A percentile compares a stretch with the other conserved stretches of the same genome.
These are phyloP conservation scores for Epinephelus coioides DNA, from an alignment of 2,797 vertebrate species.

Conservation along the genomic window DNA sequence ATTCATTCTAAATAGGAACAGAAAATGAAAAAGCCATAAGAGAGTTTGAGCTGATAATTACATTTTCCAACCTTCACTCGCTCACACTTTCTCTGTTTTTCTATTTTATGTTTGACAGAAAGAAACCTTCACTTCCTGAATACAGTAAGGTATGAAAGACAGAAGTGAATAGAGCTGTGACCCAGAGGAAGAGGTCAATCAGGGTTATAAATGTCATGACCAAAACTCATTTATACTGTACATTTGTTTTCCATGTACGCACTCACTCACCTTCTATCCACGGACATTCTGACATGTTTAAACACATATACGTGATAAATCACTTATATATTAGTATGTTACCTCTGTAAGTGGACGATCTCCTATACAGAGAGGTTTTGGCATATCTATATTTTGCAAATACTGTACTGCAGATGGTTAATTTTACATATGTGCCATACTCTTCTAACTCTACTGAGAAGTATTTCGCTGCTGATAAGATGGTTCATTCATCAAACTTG, in stretches of 20 bases:
- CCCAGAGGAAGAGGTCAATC: neutral
- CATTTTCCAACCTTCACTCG: constrained; percentile 8
- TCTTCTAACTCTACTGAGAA: neutral
- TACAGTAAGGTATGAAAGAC: constrained; percentile 2
- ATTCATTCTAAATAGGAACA: neutral
- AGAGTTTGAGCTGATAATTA: constrained; percentile 4
- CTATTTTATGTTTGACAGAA: constrained; percentile 4
- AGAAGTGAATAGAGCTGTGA: neutral
- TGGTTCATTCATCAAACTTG: too few relatives aligned
- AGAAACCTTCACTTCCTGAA: neutral
- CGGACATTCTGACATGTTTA: neutral
- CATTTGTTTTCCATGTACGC: neutral
- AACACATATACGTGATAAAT: neutral
- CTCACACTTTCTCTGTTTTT: neutral
- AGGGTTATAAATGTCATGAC: neutral
- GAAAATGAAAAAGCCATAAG: neutral
- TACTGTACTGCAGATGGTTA: neutral
- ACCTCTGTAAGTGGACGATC: neutral
- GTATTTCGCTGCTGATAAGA: too few relatives aligned
- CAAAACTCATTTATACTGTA: neutral
- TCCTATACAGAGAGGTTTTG: neutral
- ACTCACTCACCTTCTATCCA: neutral
- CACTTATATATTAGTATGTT: neutral
- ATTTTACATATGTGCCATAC: neutral
- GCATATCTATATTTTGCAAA: neutral